Base-by-base conservation (phyloP, 2,888 invertebrate species). In the Epistrophe grossulariae region DNA sequence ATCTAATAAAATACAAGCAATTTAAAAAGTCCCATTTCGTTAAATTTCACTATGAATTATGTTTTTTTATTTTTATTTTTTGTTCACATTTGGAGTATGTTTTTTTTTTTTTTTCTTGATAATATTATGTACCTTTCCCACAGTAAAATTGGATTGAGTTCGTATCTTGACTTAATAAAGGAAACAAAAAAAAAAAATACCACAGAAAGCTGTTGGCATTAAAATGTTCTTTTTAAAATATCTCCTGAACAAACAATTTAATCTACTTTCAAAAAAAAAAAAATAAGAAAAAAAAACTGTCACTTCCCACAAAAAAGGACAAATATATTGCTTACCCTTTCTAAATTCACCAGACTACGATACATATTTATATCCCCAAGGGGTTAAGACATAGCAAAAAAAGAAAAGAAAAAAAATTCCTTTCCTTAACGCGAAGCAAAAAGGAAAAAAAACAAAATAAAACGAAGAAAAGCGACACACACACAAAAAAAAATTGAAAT, bases 171-270 rank as follows among this genome's bases (percentile, higher is more conserved):
- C 8, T 35, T 45, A 43, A 19, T 13, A 15, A 66, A 19, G 13
- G 50, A 19, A 38, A 24, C 38, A 19, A 68, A 48, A 66, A 19
- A 38, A 24, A 52, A 19, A 68, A 48, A 40, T 40, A 52, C 68
- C 70, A 50, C 52, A 70, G 11, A 55, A 70, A 70, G 70, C 40
- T 28, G 24, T 40, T 68, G 8, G 35, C 50, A 52, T 19, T 38
- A 66, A 66, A 76, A 66, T 57, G 62, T 59, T 59, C 68, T 35
- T 31, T 55, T 35, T 15, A 31, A 77, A 70, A 59, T 70, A 70
- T 40, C 52, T 55, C 59, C 48, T 48, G 35, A 68, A 60, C 66
- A 78, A 83, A 83, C 77, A 77, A 78, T 85, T 85, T 78, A 84
- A 80, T 84, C 80, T 72, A 71, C 76, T 80, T 72, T 24, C 38